A percentile compares a stretch with the other conserved stretches of the same genome.
Evolutionary conservation across 2,888 invertebrate species (phyloP).

Genomic region (Acanthoscelides obtectus): DNA sequence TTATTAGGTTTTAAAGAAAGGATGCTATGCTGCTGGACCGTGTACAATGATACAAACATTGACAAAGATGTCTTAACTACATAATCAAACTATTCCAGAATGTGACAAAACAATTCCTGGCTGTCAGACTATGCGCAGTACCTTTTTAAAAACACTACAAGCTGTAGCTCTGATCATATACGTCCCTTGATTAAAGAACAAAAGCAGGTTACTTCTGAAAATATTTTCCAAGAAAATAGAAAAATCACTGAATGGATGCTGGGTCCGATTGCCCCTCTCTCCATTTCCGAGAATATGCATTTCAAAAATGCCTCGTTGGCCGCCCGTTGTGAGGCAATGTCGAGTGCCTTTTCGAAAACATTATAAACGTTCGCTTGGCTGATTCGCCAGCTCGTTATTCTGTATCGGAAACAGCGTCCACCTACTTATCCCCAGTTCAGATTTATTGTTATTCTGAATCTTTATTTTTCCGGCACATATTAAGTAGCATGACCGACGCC

Average conservation of each 20-base stretch:
- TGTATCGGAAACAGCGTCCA: conserved; percentile 41
- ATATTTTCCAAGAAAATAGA: background rate
- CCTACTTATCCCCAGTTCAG: conserved; percentile 35
- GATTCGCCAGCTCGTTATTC: conserved; percentile 44
- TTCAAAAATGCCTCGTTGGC: background rate
- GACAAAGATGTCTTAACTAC: too few species aligned
- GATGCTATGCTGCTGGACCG: too few species aligned
- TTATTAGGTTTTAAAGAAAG: too few species aligned
- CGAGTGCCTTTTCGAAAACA: conserved; percentile 28
- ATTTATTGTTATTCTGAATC: conserved; percentile 22
- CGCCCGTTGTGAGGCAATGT: background rate
- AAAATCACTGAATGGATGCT: background rate
- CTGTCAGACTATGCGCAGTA: too few species aligned
- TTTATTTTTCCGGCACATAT: background rate
- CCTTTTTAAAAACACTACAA: too few species aligned
- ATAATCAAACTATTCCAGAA: too few species aligned
- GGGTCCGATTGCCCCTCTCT: background rate
- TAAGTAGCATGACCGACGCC: background rate
- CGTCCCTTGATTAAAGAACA: too few species aligned
- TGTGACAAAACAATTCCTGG: too few species aligned
- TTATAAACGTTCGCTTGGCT: conserved; percentile 45
- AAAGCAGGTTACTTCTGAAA: too few species aligned
- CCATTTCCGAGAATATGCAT: background rate
- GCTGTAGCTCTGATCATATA: too few species aligned
- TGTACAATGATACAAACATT: too few species aligned